Percentiles rank a stretch among this genome's conserved stretches.
Evolutionary conservation across 2,888 invertebrate species (phyloP).

Genomic region (Hirtodrosophila alboralis): DNA sequence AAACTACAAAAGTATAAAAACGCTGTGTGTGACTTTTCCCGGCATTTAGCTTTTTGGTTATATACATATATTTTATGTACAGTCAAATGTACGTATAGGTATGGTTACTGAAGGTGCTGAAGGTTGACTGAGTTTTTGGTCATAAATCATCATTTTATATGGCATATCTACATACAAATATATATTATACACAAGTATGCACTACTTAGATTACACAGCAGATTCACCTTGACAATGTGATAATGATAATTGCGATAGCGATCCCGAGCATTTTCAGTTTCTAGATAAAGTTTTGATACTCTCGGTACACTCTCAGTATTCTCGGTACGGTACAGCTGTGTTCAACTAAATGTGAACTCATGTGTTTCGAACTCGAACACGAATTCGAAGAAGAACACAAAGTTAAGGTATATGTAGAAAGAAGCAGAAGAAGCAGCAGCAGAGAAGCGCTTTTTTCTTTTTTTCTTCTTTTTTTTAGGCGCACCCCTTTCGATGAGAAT

Average conservation of each 20-base stretch:
- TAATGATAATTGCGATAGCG: slow-evolving; percentile 17
- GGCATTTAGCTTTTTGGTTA: slow-evolving; percentile 52
- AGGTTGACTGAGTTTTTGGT: slow-evolving; percentile 31
- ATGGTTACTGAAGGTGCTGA: slow-evolving; percentile 11
- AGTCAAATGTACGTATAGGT: slow-evolving; percentile 1
- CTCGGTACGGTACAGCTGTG: slow-evolving; percentile 37
- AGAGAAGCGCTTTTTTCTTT: slow-evolving; percentile 25
- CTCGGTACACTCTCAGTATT: background rate
- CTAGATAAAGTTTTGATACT: background rate
- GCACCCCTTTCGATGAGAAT: slow-evolving; percentile 41
- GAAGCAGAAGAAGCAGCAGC: slow-evolving; percentile 1
- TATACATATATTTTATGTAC: slow-evolving; percentile 17
- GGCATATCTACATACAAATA: slow-evolving; percentile 1
- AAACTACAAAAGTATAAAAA: slow-evolving; percentile 21
- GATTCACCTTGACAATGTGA: slow-evolving; percentile 61
- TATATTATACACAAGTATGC: slow-evolving; percentile 6
- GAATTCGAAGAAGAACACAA: slow-evolving; percentile 6
- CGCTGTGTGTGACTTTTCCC: slow-evolving; percentile 59
- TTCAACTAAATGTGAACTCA: slow-evolving; percentile 15
- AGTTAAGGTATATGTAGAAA: background rate
- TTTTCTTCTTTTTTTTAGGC: no score
- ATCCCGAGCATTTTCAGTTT: slow-evolving; percentile 11
- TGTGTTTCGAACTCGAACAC: slow-evolving; percentile 9
- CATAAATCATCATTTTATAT: slow-evolving; percentile 40
- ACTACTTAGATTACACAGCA: slow-evolving; percentile 39